Conservation (phyloP, 2,113 vertebrate genomes). For the Neogale vison region DNA sequence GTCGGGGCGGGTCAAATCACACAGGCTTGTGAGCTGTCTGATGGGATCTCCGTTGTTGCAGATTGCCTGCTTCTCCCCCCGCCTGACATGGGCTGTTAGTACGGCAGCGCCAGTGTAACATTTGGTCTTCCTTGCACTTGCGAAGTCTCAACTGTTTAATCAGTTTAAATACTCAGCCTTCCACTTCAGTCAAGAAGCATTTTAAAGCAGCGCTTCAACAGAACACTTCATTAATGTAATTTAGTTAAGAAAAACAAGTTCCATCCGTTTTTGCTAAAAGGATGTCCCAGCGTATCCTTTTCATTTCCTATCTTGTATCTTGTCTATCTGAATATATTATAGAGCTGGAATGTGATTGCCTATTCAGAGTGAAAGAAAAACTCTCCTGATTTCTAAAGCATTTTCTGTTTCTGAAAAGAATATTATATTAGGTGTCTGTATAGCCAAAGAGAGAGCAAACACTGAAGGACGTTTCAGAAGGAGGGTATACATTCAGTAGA, state of each 20-base stretch:
- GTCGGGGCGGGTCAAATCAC: not conserved
- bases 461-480: not conserved
- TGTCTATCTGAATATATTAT: slow-evolving; percentile 56
- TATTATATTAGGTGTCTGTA: slow-evolving; percentile 46
- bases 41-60: not conserved
- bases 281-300: slow-evolving; percentile 56
- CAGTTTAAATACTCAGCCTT: slow-evolving; percentile 76
- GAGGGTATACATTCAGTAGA: not conserved
- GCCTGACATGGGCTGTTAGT: not conserved
- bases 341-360: slow-evolving; percentile 59
- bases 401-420: slow-evolving; percentile 59
- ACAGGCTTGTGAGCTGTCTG: not conserved
- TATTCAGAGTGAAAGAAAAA: slow-evolving; percentile 58
- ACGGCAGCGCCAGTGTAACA: not conserved
- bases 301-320: slow-evolving; percentile 36
- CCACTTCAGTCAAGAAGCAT: slow-evolving; percentile 72
- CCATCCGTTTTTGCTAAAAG: slow-evolving; percentile 56
- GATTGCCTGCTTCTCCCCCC: not conserved
- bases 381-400: slow-evolving; percentile 48
- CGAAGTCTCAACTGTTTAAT: slow-evolving; percentile 74
- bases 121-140: slow-evolving; percentile 61
- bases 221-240: slow-evolving; percentile 78
- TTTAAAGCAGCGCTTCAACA: slow-evolving; percentile 63
- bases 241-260: slow-evolving; percentile 74
- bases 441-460: not conserved